Base-by-base conservation (phyloP, 2,888 invertebrate species). In the Epistrophe grossulariae region DNA sequence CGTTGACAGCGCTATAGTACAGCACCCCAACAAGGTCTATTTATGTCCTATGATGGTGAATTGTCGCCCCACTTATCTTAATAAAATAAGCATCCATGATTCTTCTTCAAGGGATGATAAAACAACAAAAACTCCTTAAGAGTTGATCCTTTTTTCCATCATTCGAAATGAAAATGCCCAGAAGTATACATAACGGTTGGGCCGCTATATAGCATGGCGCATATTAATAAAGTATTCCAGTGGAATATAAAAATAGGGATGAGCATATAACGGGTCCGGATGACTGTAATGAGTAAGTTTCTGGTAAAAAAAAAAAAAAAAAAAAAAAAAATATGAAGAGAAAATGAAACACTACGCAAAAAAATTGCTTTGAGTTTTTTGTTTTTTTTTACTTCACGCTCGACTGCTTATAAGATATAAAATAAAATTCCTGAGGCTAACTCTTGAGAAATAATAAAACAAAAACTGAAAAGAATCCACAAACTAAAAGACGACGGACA, bases 61-160 rank as follows among this genome's bases (percentile, higher is more conserved):
- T 70, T 82, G 82, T 82, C 85, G 72, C 59, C 73, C 78, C 82
- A 82, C 82, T 85, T 85, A 85, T 85, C 82, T 79, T 78, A 82
- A 82, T 85, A 85, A 79, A 85, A 78, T 70, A 79, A 85, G 73
- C 62, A 82, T 74, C 78, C 70, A 50, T 62, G 62, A 57, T 40
- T 59, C 59, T 66, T 35, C 59, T 19, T 24, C 19, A 2, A 38
- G 9, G n/a, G 17, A 28, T 10, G 9, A 55, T 6, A 13, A 59
- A 17, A 72, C 8, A 60, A 48, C 7, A 40, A 52, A 52, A 74
- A n/a, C 15, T 50, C 24, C 68, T 55, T 28, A 24, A 13, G 35
- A 68, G 31, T 60, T 66, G 76, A 84, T 84, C 84, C 79, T 72
- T 79, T 59, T 71, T 62, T 28, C 24, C 24, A 24, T 24, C 40